Evolutionary conservation across 2,888 invertebrate genomes (phyloP).

Genomic region (Nephrotoma appendiculata): DNA sequence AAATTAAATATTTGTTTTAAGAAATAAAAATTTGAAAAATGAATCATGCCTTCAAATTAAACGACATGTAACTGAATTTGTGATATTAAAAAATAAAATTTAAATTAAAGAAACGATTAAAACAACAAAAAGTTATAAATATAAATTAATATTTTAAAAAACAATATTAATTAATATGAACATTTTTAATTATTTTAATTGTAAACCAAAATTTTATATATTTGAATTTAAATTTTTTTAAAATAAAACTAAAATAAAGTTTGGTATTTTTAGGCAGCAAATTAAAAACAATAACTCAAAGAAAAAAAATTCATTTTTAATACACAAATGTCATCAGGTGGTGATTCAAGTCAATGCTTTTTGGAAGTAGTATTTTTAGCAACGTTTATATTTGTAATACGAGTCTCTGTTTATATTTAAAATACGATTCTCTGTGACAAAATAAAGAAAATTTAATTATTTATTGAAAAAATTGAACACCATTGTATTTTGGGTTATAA

Average conservation of each 20-base stretch:
- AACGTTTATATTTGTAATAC: too few relatives aligned
- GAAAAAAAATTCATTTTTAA: neutral
- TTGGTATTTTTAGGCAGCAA: conserved; percentile 10
- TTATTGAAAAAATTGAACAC: too few relatives aligned
- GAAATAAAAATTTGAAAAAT: conserved; percentile 6
- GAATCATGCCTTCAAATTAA: conserved; percentile 20
- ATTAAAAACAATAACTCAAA: neutral
- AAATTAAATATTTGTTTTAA: conserved; percentile 6
- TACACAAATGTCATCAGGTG: conserved; percentile 5
- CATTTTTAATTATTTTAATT: neutral
- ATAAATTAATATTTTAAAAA: neutral
- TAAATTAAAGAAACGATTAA: neutral
- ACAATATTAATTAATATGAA: neutral
- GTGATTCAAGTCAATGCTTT: conserved; percentile 4
- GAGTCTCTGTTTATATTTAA: too few relatives aligned
- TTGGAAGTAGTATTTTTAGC: neutral
- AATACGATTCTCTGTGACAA: too few relatives aligned
- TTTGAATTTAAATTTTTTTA: conserved; percentile 3
- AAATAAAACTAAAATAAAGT: conserved; percentile 7
- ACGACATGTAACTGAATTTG: conserved; percentile 34
- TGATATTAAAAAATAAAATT: conserved; percentile 22
- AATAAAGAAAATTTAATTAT: too few relatives aligned
- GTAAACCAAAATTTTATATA: conserved; percentile 10
- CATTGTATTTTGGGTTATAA: too few relatives aligned
- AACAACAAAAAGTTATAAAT: neutral